Evolutionary conservation across 2,888 invertebrate species (phyloP).

Genomic region (Lysandra coridon): DNA sequence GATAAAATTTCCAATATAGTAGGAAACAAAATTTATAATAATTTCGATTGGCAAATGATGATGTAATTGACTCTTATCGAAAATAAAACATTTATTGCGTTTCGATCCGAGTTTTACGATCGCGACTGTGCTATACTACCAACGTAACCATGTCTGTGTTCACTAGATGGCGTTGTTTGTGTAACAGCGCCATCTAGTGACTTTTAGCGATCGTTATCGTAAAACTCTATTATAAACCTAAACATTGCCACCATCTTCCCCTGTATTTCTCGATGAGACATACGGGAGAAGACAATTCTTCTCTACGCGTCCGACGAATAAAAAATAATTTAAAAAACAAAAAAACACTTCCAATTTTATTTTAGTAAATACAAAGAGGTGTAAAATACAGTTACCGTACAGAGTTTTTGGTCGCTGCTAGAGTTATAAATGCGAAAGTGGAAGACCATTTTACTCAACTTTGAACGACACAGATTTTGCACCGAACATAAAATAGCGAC

Average conservation of each 20-base stretch:
- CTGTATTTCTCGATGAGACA: background rate
- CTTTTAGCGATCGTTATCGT: background rate
- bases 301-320: slow-evolving; percentile 15
- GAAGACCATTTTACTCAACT: background rate
- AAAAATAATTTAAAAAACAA: slow-evolving; percentile 28
- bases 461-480: background rate
- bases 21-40: background rate
- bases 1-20: background rate
- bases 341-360: slow-evolving; percentile 28
- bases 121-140: background rate
- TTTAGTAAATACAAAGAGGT: slow-evolving; percentile 31
- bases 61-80: background rate
- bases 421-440: background rate
- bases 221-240: background rate
- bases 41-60: background rate
- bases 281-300: background rate
- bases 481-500: background rate
- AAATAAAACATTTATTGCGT: slow-evolving; percentile 11
- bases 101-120: background rate
- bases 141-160: background rate
- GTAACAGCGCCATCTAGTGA: background rate
- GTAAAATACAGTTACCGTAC: slow-evolving; percentile 27
- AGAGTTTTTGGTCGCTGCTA: background rate
- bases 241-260: background rate
- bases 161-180: background rate